A percentile compares a stretch with the other conserved stretches of the same genome.
Conservation (phyloP, 1,140 invertebrate species). For the Drosophila dunni region DNA sequence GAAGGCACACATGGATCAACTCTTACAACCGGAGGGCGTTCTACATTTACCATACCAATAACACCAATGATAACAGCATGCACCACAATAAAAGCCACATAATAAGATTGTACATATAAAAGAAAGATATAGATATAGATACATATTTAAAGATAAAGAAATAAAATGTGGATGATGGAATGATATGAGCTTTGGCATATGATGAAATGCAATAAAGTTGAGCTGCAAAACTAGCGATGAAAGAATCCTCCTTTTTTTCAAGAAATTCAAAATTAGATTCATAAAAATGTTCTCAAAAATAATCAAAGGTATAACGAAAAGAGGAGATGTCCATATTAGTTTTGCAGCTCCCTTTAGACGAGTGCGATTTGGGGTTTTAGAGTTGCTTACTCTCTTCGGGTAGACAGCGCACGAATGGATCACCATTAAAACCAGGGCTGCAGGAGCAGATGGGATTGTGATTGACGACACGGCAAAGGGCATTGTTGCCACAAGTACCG, state of each 20-base stretch:
- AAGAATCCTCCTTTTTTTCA: neutral
- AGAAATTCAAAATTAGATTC: too few species aligned
- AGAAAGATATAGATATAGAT: conserved; percentile 65
- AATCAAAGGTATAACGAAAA: neutral
- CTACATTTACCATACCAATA: conserved; percentile 76
- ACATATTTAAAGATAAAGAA: conserved; percentile 50
- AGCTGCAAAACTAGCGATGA: neutral
- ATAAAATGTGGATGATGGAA: conserved; percentile 23
- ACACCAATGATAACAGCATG: conserved; percentile 68
- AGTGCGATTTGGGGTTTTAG: neutral
- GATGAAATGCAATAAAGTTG: conserved; percentile 30
- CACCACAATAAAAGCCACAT: conserved; percentile 72
- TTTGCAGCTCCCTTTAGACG: conserved; percentile 1
- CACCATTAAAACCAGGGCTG: conserved; percentile 88
- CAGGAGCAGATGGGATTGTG: conserved; percentile 92
- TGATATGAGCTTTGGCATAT: conserved; percentile 21
- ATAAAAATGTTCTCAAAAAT: too few species aligned
- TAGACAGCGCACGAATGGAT: conserved; percentile 90
- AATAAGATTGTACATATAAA: conserved; percentile 66
- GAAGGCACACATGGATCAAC: conserved; percentile 90
- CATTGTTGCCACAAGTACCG: conserved; percentile 90
- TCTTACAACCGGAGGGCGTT: conserved; percentile 75
- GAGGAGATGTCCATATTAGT: neutral
- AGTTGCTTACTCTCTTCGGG: conserved; percentile 87
- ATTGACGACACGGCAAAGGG: conserved; percentile 90